Evolutionary conservation across 2,113 vertebrate genomes (phyloP).

Genomic region (Phrynocephalus versicolor): DNA sequence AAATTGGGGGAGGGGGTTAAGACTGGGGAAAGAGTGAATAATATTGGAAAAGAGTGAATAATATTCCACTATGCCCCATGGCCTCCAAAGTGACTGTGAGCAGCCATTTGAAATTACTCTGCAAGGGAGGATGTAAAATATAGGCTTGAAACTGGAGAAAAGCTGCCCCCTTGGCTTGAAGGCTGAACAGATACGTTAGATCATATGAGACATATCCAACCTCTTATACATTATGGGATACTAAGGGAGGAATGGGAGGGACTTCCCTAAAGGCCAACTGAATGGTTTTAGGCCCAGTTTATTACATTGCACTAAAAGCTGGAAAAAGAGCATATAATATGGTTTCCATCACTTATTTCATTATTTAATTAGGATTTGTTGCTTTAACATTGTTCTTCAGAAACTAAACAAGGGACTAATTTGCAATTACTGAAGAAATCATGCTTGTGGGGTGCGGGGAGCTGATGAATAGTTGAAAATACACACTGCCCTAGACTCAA

Average conservation of each 20-base stretch:
- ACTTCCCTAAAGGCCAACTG: background rate
- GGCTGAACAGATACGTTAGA: conserved; percentile 46
- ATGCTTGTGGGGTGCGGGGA: too few species aligned
- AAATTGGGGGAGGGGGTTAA: background rate
- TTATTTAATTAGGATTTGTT: too few species aligned
- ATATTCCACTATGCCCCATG: conserved; percentile 34
- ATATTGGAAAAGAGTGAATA: conserved; percentile 33
- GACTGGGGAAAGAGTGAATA: conserved; percentile 21
- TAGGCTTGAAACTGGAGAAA: conserved; percentile 37
- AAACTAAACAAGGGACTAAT: too few species aligned
- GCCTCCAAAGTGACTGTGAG: conserved; percentile 49
- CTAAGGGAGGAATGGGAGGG: conserved; percentile 29
- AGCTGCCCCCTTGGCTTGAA: conserved; percentile 38
- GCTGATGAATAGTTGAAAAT: too few species aligned
- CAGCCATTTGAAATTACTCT: conserved; percentile 45
- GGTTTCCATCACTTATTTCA: background rate
- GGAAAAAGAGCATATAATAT: too few species aligned
- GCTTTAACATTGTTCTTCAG: too few species aligned
- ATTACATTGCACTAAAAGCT: background rate
- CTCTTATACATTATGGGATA: conserved; percentile 30
- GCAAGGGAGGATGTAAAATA: conserved; percentile 46
- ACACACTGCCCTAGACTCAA: too few species aligned
- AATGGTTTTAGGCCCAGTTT: conserved; percentile 31
- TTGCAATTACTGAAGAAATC: too few species aligned
- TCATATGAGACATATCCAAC: conserved; percentile 38